Base-by-base conservation (phyloP, 1,140 invertebrate species). In the Pachypeltis micranthus region DNA sequence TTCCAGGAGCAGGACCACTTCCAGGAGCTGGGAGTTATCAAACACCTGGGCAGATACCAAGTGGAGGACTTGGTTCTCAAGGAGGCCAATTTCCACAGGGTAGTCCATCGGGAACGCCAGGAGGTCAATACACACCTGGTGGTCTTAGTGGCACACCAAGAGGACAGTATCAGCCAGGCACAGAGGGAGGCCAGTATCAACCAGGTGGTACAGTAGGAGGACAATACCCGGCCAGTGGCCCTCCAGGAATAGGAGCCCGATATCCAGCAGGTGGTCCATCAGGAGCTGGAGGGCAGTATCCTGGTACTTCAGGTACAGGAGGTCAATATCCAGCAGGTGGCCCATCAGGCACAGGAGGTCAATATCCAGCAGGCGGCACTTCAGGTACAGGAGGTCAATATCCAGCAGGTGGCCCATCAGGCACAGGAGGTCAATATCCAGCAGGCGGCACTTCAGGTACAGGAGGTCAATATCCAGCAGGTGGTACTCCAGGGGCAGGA, bases 331-430 rank as follows among this genome's bases (percentile, higher is more conserved):
- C 64, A 16, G 57, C 64, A 55, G 61, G 25, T 19, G 63, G 65
- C 65, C 44, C 31, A 31, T 61, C 65, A 54, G n/a, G n/a, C n/a
- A n/a, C n/a, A n/a, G n/a, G n/a, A n/a, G 67, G 65, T 51, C 60
- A 60, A 64, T 44, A 63, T 26, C 65, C 61, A 56, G 67, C 64
- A 26, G 55, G 7, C 1, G 51, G 19, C 27, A 47, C n/a, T 3
- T 56, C 64, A 60, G 28, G 19, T 51, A 62, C 34, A 65, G 34
- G 26, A 59, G 24, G 59, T 2, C n/a, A 27, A 63, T 24, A 61
- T 1, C 64, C 62, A 62, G 24, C n/a, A 59, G 57, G 62, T 26
- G 63, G 31, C 58, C 65, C 67, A 59, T 12, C 66, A 59, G 66
- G 54, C 25, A 64, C 44, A 62, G 28, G 58, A 23, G 28, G 58